Evolutionary conservation across 2,888 invertebrate species (phyloP).

Genomic region (Byasa hedistus): DNA sequence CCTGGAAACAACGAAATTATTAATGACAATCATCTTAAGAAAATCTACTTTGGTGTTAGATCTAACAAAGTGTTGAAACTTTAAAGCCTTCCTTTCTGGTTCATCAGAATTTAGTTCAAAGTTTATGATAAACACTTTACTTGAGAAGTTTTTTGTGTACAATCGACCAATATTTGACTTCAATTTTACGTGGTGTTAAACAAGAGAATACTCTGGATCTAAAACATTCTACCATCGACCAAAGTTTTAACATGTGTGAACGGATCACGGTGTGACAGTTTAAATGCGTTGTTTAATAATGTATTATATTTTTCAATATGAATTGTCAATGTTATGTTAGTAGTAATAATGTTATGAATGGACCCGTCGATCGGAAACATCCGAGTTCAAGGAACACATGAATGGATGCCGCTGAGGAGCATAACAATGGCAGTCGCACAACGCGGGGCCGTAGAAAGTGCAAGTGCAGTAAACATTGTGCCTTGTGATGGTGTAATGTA

Average conservation of each 20-base stretch:
- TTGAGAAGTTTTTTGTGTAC: no score
- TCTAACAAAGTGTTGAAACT: neutral
- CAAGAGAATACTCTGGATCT: no score
- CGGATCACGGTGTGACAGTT: neutral
- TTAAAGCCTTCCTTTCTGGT: neutral
- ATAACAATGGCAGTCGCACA: constrained; percentile 33
- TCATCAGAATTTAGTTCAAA: no score
- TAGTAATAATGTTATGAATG: constrained; percentile 25
- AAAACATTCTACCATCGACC: no score
- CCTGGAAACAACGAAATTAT: neutral
- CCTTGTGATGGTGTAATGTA: constrained; percentile 28
- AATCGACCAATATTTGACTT: no score
- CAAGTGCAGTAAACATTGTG: constrained; percentile 38
- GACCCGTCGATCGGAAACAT: constrained; percentile 18
- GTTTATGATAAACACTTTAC: no score
- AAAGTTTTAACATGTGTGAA: no score
- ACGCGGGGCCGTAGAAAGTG: constrained; percentile 47
- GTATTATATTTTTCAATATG: neutral
- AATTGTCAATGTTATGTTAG: neutral
- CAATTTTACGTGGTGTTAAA: no score
- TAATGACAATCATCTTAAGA: neutral
- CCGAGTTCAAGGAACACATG: constrained; percentile 26
- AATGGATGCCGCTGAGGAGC: constrained; percentile 27
- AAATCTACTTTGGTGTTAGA: neutral
- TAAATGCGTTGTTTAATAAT: neutral